Conservation (phyloP, 2,113 vertebrate genomes). For the Glaucidium brasilianum region DNA sequence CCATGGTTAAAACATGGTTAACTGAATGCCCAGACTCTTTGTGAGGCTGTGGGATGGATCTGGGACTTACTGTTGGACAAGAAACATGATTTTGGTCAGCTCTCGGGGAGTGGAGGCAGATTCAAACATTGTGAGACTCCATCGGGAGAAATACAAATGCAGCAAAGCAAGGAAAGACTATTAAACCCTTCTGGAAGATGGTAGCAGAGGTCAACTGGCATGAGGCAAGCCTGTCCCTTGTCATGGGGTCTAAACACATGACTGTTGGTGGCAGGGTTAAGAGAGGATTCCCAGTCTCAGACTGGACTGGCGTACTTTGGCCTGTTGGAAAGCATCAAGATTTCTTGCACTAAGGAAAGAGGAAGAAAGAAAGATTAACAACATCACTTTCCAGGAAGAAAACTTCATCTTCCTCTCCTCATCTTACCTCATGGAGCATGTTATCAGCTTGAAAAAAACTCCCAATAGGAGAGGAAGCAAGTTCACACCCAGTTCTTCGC, state of each 20-base stretch:
- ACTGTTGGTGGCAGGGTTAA: not conserved
- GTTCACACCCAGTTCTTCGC: not conserved
- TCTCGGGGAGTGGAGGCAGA: rapidly evolving
- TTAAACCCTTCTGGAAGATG: not conserved
- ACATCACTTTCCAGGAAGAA: not conserved
- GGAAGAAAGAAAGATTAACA: not conserved
- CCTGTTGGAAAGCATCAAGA: not conserved
- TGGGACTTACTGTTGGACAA: not conserved
- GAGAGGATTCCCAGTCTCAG: not conserved
- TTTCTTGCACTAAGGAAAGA: not conserved
- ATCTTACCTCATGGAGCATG: not conserved
- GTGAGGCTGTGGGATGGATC: not conserved
- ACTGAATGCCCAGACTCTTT: not conserved
- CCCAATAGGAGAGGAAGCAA: not conserved
- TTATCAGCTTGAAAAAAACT: not conserved
- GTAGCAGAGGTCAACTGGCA: not conserved
- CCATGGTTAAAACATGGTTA: not conserved
- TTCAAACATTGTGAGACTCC: not conserved
- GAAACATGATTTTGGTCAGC: not conserved
- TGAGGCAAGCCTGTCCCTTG: not conserved
- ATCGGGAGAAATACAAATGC: not conserved
- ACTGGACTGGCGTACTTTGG: not conserved
- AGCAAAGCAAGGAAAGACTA: not conserved
- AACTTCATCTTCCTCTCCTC: not conserved
- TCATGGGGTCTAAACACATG: not conserved